Percentiles rank a stretch among this genome's conserved stretches.
Evolutionary conservation across 2,888 invertebrate genomes (phyloP).

Genomic region (Tetragonula carbonaria): DNA sequence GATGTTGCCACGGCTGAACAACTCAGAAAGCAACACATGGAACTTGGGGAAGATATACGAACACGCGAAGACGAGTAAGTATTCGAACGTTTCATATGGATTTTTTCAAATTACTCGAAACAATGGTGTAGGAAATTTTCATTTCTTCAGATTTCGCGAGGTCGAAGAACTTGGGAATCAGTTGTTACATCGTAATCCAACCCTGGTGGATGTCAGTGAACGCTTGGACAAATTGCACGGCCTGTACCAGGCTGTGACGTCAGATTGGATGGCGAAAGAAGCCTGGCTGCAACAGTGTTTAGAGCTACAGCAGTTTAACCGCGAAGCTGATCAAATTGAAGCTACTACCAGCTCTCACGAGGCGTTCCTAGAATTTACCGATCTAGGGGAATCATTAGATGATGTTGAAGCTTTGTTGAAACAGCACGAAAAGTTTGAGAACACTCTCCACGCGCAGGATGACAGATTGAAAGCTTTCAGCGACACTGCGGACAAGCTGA

Average conservation of each 20-base stretch:
- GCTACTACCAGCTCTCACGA: constrained; percentile 97
- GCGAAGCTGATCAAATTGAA: constrained; percentile 98
- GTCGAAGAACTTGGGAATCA: constrained; percentile 92
- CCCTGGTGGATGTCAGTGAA: constrained; percentile 90
- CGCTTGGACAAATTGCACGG: constrained; percentile 89
- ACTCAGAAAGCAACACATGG: constrained; percentile 94
- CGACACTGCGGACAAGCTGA: constrained; percentile 92
- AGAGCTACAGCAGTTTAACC: constrained; percentile 95
- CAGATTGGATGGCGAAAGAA: constrained; percentile 93
- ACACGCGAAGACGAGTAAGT: constrained; percentile 94
- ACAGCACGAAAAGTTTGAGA: constrained; percentile 96
- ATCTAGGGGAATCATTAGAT: constrained; percentile 94
- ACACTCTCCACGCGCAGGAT: constrained; percentile 96
- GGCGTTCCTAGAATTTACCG: constrained; percentile 94
- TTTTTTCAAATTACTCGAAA: background rate
- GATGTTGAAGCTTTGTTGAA: constrained; percentile 96
- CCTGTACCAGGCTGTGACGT: constrained; percentile 90
- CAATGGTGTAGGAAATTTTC: background rate
- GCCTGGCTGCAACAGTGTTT: constrained; percentile 94
- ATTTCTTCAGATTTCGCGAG: constrained; percentile 88
- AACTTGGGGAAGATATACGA: constrained; percentile 95
- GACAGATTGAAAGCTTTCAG: constrained; percentile 93
- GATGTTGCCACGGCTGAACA: constrained; percentile 97
- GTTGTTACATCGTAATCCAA: constrained; percentile 90
- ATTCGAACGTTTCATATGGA: background rate